Conservation (phyloP, 2,888 invertebrate species). For the Tortricodes alternella region DNA sequence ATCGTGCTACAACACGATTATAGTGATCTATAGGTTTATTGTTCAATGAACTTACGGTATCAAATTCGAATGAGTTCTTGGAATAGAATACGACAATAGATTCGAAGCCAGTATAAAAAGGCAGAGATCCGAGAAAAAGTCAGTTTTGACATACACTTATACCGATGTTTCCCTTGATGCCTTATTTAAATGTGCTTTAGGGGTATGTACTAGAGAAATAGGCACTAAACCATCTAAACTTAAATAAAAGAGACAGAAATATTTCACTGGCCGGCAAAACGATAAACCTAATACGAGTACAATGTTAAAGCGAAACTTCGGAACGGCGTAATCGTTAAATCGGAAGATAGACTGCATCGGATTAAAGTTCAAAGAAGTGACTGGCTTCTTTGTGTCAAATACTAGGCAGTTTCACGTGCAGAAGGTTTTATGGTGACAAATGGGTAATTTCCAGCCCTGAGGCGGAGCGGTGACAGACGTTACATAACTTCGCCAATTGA, state of each 20-base stretch:
- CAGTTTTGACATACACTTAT: too few relatives aligned
- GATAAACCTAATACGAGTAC: not conserved
- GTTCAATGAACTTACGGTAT: slow-evolving; percentile 13
- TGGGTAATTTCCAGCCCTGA: slow-evolving; percentile 9
- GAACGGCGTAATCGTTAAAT: not conserved
- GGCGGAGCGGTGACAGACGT: slow-evolving; percentile 26
- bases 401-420: not conserved
- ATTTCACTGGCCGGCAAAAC: too few relatives aligned
- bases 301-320: not conserved
- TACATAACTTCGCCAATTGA: slow-evolving; percentile 63
- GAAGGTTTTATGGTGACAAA: slow-evolving; percentile 12
- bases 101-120: not conserved
- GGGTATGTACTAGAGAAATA: too few relatives aligned
- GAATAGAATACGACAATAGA: too few relatives aligned
- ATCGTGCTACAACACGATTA: slow-evolving; percentile 14
- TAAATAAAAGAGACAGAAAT: too few relatives aligned
- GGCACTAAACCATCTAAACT: too few relatives aligned
- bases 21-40: slow-evolving; percentile 32
- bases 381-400: not conserved
- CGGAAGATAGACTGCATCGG: not conserved
- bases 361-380: slow-evolving; percentile 6
- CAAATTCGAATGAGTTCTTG: not conserved
- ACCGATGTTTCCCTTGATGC: too few relatives aligned
- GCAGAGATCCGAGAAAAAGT: too few relatives aligned
- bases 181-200: too few relatives aligned